These are phyloP conservation scores for Thunnus thynnus DNA, from an alignment of 2,113 vertebrate genomes.

Conservation along the genomic window DNA sequence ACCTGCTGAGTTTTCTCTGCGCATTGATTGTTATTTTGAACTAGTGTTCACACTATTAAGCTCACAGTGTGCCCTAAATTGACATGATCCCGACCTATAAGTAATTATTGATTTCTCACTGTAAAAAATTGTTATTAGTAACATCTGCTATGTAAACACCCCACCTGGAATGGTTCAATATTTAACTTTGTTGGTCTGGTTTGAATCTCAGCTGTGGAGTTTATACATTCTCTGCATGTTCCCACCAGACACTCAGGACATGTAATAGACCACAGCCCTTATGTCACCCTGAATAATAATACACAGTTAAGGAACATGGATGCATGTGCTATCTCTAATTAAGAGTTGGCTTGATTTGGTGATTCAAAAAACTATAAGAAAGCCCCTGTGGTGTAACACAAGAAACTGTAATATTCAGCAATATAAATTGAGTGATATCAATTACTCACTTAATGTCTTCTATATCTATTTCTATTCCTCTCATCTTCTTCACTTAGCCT, in stretches of 20 bases:
- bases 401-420: slow-evolving; percentile 5
- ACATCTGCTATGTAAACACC: no score
- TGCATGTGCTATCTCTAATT: background rate
- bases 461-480: slow-evolving; percentile 1
- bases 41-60: slow-evolving; percentile 2
- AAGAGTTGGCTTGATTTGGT: background rate
- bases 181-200: no score
- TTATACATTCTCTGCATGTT: background rate
- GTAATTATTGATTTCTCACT: no score
- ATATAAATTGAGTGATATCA: background rate
- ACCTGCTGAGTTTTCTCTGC: background rate
- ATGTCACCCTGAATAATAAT: background rate
- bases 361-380: no score
- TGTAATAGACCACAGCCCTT: background rate
- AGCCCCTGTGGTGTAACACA: background rate
- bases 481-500: background rate
- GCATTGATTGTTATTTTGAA: background rate
- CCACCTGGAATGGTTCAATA: no score
- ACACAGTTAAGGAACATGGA: background rate
- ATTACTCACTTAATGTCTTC: background rate
- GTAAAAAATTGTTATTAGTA: no score
- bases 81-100: background rate
- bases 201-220: background rate
- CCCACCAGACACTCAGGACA: background rate
- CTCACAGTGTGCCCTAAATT: slow-evolving; percentile 8